A percentile compares a stretch with the other conserved stretches of the same genome.
These are phyloP conservation scores for Labia minor DNA, from an alignment of 2,888 invertebrate genomes.

Conservation along the genomic window DNA sequence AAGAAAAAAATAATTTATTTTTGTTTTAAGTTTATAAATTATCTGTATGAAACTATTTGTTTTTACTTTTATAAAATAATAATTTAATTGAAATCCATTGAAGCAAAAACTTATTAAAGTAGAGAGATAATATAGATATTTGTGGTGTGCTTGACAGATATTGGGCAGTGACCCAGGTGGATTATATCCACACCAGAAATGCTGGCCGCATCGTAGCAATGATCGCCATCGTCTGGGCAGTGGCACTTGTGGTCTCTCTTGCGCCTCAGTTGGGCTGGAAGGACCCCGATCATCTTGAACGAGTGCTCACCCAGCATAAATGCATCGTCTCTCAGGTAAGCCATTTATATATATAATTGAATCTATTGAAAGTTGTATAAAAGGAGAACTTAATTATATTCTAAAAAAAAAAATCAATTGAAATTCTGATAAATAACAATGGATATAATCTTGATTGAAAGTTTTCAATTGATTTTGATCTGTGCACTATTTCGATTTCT, in stretches of 20 bases:
- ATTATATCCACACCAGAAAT: conserved; percentile 76
- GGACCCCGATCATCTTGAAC: conserved; percentile 47
- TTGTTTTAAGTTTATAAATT: background rate
- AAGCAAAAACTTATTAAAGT: background rate
- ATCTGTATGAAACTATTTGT: background rate
- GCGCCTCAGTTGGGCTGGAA: conserved; percentile 83
- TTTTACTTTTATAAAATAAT: background rate
- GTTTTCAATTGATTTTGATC: background rate
- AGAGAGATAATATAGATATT: background rate
- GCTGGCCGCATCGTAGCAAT: conserved; percentile 64
- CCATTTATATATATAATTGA: background rate
- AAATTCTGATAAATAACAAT: too few relatives aligned
- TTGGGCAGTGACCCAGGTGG: conserved; percentile 84
- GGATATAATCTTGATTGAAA: too few relatives aligned
- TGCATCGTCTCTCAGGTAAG: conserved; percentile 41
- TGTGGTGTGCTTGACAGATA: conserved; percentile 45
- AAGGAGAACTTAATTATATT: too few relatives aligned
- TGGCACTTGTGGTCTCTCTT: conserved; percentile 72
- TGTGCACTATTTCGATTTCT: background rate
- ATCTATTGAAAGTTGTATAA: too few relatives aligned
- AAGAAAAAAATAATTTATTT: background rate
- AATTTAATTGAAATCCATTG: background rate
- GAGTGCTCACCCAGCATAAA: conserved; percentile 47
- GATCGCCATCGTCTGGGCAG: conserved; percentile 74
- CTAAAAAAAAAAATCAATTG: too few relatives aligned